Conservation (phyloP, 23 tunicate species). For the Styela plicata region DNA sequence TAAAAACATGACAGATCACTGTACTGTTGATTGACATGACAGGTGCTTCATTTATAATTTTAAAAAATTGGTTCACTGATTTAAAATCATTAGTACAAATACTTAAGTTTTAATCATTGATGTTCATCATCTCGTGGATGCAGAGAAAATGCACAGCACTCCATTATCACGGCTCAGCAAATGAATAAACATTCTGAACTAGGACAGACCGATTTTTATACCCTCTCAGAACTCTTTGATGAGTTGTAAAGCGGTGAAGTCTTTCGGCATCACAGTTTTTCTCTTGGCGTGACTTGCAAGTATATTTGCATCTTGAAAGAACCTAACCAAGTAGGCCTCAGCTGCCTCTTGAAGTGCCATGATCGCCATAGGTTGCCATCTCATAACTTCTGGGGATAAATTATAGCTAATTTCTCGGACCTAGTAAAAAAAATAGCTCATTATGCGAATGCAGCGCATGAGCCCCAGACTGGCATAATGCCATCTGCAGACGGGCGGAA, state of each 20-base stretch:
- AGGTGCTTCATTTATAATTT: too few species aligned
- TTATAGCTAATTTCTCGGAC: not conserved
- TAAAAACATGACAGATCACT: too few species aligned
- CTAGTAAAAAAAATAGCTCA: too few species aligned
- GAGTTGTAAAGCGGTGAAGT: not conserved
- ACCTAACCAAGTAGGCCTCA: not conserved
- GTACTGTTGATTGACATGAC: too few species aligned
- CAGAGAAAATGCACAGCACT: too few species aligned
- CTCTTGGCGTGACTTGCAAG: not conserved
- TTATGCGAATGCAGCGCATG: not conserved
- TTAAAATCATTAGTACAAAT: too few species aligned
- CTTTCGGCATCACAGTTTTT: not conserved
- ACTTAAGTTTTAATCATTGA: too few species aligned
- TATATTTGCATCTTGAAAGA: not conserved
- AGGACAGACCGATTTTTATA: too few species aligned
- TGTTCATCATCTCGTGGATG: too few species aligned
- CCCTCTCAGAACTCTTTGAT: not conserved
- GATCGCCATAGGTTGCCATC: not conserved
- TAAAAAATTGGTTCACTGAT: too few species aligned
- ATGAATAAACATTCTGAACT: too few species aligned
- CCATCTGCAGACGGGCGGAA: not conserved
- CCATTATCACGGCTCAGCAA: too few species aligned
- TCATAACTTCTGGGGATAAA: not conserved
- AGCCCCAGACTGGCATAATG: not conserved
- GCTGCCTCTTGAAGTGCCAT: conserved; percentile 11